A percentile compares a stretch with the other conserved stretches of the same genome.
phyloP scores from a whole-genome alignment of 2,113 vertebrate species.

The Mustelus asterias region DNA sequence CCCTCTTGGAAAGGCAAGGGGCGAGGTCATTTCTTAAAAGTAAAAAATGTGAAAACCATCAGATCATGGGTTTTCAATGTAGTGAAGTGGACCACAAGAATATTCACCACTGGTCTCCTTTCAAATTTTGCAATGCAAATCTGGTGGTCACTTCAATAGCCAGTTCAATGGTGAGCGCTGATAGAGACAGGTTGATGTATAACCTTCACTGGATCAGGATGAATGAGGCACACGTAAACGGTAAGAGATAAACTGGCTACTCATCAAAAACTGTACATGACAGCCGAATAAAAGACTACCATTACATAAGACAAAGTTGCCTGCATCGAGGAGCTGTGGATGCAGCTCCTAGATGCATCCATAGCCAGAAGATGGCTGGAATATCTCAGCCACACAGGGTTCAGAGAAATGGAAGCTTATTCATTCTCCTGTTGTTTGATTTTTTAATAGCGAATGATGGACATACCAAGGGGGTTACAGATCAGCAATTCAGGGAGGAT shows the following conservation, averaged over 20 bases:
- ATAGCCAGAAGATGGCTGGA: neutral
- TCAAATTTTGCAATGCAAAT: neutral
- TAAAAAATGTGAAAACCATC: neutral
- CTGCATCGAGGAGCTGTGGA: neutral
- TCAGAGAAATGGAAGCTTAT: neutral
- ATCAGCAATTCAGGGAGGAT: neutral
- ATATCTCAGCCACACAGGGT: neutral
- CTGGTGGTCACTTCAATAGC: neutral
- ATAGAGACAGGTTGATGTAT: neutral
- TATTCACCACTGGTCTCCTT: neutral
- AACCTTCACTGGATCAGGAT: neutral
- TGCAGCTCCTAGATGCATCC: too few relatives aligned
- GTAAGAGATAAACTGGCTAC: neutral
- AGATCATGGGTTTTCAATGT: neutral
- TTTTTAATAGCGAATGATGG: neutral
- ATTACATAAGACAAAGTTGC: neutral
- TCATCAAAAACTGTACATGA: neutral
- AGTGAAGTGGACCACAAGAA: neutral
- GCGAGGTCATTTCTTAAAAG: too few relatives aligned
- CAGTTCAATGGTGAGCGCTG: neutral
- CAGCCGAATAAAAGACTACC: neutral
- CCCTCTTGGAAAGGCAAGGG: neutral
- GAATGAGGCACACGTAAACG: neutral
- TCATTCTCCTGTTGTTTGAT: neutral
- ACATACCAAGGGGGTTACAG: neutral